phyloP scores from a whole-genome alignment of 2,113 vertebrate genomes.

The Scytalopus superciliaris region DNA sequence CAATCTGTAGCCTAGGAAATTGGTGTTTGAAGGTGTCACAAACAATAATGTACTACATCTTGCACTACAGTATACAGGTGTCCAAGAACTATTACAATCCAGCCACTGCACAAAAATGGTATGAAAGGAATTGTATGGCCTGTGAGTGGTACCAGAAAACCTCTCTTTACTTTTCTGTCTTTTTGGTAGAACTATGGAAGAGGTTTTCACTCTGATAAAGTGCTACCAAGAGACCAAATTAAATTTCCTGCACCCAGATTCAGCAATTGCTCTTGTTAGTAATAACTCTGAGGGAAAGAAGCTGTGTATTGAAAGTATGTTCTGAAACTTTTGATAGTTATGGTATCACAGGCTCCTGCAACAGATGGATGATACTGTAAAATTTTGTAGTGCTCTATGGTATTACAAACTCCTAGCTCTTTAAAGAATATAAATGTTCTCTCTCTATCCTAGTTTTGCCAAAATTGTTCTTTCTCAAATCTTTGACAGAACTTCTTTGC shows the following conservation, averaged over 20 bases:
- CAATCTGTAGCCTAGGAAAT: slow-evolving; percentile 74
- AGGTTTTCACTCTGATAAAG: slow-evolving; percentile 39
- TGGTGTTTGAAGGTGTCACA: slow-evolving; percentile 76
- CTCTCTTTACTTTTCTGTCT: slow-evolving; percentile 38
- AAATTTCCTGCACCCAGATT: slow-evolving; percentile 53
- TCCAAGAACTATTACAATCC: slow-evolving; percentile 73
- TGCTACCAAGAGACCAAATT: slow-evolving; percentile 55
- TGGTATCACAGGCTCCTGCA: neutral
- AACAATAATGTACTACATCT: slow-evolving; percentile 74
- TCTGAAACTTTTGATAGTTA: slow-evolving; percentile 21
- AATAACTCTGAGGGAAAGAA: slow-evolving; percentile 46
- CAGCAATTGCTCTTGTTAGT: neutral
- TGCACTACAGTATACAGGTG: slow-evolving; percentile 48
- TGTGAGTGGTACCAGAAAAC: slow-evolving; percentile 53
- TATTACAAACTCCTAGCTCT: neutral
- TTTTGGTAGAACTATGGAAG: slow-evolving; percentile 36
- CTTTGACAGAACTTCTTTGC: neutral
- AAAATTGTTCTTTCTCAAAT: neutral
- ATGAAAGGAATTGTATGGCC: slow-evolving; percentile 56
- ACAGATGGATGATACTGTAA: neutral
- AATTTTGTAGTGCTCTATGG: neutral
- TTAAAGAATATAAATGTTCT: neutral
- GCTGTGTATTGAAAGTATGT: slow-evolving; percentile 1
- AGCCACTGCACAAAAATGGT: slow-evolving; percentile 58
- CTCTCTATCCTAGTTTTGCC: neutral